These are phyloP conservation scores for Lucifuga dentata DNA, from an alignment of 2,113 vertebrate species.

Conservation along the genomic window DNA sequence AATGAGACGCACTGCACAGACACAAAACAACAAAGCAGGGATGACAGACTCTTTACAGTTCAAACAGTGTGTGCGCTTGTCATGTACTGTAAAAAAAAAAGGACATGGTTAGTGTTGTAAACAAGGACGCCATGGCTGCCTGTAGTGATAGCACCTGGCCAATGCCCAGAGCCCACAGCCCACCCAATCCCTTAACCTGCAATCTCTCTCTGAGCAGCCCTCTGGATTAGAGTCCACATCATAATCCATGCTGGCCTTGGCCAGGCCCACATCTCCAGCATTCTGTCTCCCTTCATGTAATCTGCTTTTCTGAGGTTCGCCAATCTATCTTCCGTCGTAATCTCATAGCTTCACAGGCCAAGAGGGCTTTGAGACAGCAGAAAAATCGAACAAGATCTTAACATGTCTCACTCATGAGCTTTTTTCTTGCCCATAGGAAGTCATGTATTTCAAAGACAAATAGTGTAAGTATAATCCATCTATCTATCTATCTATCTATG, in stretches of 20 bases:
- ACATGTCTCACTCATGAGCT: too few species aligned
- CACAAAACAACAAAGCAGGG: too few species aligned
- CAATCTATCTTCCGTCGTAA: slow-evolving; percentile 41
- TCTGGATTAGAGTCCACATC: slow-evolving; percentile 72
- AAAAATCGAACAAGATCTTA: too few species aligned
- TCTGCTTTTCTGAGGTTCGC: slow-evolving; percentile 72
- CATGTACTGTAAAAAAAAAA: neutral
- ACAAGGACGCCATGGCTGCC: slow-evolving; percentile 5
- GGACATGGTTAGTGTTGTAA: neutral
- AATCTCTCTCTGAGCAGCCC: slow-evolving; percentile 59
- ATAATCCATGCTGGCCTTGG: slow-evolving; percentile 70
- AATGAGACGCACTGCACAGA: too few species aligned
- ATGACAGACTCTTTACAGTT: too few species aligned
- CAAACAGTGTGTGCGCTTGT: neutral
- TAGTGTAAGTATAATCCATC: too few species aligned
- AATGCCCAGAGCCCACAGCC: slow-evolving; percentile 44
- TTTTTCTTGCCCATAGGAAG: too few species aligned
- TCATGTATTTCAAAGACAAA: too few species aligned
- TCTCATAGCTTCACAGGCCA: slow-evolving; percentile 30
- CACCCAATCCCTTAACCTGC: slow-evolving; percentile 63
- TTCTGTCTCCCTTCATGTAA: slow-evolving; percentile 59
- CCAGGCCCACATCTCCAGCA: slow-evolving; percentile 47
- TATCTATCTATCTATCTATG: too few species aligned
- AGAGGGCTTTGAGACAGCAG: neutral
- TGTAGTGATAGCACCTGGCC: slow-evolving; percentile 43